Evolutionary conservation across 2,888 invertebrate species (phyloP).

Genomic region (Cetonia aurata): DNA sequence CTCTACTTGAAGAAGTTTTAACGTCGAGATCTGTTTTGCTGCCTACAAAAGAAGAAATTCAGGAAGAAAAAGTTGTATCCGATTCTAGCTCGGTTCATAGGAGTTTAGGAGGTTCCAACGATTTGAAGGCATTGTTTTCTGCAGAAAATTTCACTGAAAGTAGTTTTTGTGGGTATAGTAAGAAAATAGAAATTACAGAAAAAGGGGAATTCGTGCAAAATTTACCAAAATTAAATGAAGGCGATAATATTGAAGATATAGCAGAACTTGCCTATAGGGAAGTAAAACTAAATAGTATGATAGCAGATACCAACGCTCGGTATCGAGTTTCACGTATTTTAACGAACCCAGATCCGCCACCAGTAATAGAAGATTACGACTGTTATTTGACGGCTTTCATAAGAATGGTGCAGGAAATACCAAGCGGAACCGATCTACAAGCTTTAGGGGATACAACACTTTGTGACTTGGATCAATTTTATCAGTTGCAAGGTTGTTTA

Average conservation of each 20-base stretch:
- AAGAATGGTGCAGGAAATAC: constrained; percentile 65
- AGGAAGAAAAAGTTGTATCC: constrained; percentile 45
- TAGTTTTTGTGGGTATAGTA: too few species aligned
- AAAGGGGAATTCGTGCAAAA: not conserved
- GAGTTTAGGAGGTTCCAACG: not conserved
- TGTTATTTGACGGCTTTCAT: constrained; percentile 74
- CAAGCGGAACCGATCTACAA: constrained; percentile 32
- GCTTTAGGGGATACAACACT: constrained; percentile 64
- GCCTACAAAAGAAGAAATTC: constrained; percentile 44
- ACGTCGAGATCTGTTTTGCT: constrained; percentile 69
- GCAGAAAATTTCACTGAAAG: not conserved
- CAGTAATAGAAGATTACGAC: constrained; percentile 64
- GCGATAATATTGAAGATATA: constrained; percentile 52
- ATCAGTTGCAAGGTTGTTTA: constrained; percentile 71
- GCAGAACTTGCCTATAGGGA: constrained; percentile 51
- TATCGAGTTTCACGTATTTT: constrained; percentile 69
- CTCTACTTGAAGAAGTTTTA: constrained; percentile 72
- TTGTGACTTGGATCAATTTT: constrained; percentile 71
- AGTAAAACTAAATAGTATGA: constrained; percentile 42
- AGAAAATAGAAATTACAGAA: not conserved
- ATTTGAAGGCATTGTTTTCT: not conserved
- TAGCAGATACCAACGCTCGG: constrained; percentile 63
- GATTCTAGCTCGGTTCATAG: not conserved
- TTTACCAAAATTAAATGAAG: not conserved
- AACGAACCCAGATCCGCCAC: constrained; percentile 65